Percentiles rank a stretch among this genome's conserved stretches.
Conservation (phyloP, 2,888 invertebrate genomes). For the Nephrotoma flavescens region DNA sequence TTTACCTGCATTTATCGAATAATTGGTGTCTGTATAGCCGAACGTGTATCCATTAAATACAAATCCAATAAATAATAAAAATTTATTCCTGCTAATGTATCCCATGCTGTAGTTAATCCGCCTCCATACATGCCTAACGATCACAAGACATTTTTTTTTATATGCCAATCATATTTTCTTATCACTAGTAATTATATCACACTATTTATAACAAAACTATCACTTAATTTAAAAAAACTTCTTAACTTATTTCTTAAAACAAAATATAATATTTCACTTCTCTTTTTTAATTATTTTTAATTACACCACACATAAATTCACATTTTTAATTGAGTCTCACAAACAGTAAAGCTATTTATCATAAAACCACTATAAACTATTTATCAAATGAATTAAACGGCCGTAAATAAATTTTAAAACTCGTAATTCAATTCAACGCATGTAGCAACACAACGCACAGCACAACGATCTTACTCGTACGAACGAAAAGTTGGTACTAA, state of each 20-base stretch:
- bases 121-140: background rate
- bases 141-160: background rate
- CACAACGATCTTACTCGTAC: background rate
- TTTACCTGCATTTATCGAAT: background rate
- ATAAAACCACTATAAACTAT: background rate
- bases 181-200: background rate
- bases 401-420: background rate
- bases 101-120: background rate
- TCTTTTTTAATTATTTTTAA: background rate
- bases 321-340: background rate
- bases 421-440: background rate
- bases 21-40: background rate
- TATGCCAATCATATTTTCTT: background rate
- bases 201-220: background rate
- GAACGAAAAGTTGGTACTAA: background rate
- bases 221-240: background rate
- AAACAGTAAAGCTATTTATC: too few relatives aligned
- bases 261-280: background rate
- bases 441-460: background rate
- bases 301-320: background rate
- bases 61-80: background rate
- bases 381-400: background rate
- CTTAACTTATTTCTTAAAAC: background rate
- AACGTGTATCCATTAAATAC: background rate
- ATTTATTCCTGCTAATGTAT: background rate